phyloP scores from a whole-genome alignment of 1,140 invertebrate genomes.

The Sweltsa coloradensis region DNA sequence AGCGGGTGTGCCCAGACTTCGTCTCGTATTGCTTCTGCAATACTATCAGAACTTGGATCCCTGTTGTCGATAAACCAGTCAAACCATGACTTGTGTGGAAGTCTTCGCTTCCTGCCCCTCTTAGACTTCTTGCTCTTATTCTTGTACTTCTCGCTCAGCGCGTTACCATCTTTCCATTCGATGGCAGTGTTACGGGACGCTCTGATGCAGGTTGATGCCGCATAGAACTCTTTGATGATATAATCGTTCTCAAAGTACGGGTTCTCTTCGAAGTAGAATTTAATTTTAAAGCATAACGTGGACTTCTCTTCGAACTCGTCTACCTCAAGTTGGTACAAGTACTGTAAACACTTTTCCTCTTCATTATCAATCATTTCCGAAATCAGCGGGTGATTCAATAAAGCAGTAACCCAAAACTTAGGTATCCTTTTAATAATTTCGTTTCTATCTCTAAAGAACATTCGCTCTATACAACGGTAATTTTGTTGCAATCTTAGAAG shows the following conservation, averaged over 20 bases:
- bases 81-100: constrained; percentile 62
- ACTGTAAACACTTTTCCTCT: constrained; percentile 76
- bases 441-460: constrained; percentile 71
- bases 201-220: constrained; percentile 45
- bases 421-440: constrained; percentile 76
- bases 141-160: constrained; percentile 50
- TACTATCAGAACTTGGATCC: constrained; percentile 66
- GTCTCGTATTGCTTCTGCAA: constrained; percentile 51
- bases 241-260: constrained; percentile 74
- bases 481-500: constrained; percentile 86
- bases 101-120: constrained; percentile 43
- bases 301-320: constrained; percentile 85
- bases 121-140: constrained; percentile 33
- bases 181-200: constrained; percentile 57
- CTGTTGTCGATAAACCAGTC: constrained; percentile 67
- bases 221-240: constrained; percentile 68
- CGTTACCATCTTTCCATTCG: constrained; percentile 62
- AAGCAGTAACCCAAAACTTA: constrained; percentile 85
- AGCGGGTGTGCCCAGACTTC: constrained; percentile 25
- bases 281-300: constrained; percentile 76
- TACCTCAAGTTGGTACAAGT: constrained; percentile 69
- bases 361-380: constrained; percentile 71
- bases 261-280: constrained; percentile 70
- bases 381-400: constrained; percentile 84
- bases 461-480: constrained; percentile 77